phyloP scores from a whole-genome alignment of 2,113 vertebrate species.

The Corythornis madagascariensis region DNA sequence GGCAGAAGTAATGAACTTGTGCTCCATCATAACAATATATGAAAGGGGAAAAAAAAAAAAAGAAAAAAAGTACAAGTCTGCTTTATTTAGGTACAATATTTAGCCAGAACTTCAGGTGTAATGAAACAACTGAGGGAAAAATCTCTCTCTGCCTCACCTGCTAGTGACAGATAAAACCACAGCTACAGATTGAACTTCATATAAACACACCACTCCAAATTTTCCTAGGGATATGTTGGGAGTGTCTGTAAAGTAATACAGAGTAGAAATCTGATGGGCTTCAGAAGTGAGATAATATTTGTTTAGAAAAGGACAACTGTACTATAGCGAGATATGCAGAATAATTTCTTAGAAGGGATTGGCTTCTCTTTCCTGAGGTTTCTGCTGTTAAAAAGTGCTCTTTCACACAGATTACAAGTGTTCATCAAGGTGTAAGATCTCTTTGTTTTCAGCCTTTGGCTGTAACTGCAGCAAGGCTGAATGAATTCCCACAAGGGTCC shows the following conservation, averaged over 20 bases:
- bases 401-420: background rate
- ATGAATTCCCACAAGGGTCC: background rate
- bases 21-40: background rate
- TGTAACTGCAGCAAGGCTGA: background rate
- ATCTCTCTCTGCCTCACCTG: background rate
- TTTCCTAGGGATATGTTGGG: background rate
- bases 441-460: background rate
- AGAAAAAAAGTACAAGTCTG: background rate
- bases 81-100: background rate
- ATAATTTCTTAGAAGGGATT: background rate
- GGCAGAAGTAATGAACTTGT: background rate
- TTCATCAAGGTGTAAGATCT: background rate
- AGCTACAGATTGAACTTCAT: background rate
- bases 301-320: background rate
- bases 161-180: background rate
- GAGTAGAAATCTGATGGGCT: background rate
- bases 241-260: background rate
- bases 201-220: background rate
- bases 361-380: background rate
- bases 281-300: background rate
- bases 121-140: background rate
- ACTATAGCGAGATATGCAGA: background rate
- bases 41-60: background rate
- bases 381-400: background rate
- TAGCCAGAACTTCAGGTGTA: background rate